A percentile compares a stretch with the other conserved stretches of the same genome.
Conservation (phyloP, 2,797 vertebrate genomes). For the Buceros bicornis region DNA sequence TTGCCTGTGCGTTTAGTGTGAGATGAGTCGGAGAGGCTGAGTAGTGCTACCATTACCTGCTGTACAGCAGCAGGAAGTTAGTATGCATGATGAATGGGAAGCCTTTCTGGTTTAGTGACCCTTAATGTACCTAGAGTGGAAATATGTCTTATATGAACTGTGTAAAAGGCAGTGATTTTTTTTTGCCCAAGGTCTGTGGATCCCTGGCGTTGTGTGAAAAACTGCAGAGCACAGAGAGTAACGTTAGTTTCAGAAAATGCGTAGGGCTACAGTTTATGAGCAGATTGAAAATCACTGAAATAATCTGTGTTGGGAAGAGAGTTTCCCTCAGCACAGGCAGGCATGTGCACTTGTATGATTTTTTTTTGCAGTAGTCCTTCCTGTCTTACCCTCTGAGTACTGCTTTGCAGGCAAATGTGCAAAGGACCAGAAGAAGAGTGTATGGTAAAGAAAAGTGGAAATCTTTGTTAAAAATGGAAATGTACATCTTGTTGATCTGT, state of each 20-base stretch:
- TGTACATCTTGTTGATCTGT: background rate
- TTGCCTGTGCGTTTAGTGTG: background rate
- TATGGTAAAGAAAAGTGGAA: background rate
- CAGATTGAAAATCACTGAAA: background rate
- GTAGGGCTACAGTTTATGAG: background rate
- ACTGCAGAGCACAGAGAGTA: background rate
- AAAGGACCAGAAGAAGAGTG: background rate
- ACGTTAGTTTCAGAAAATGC: background rate
- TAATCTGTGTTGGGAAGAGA: background rate
- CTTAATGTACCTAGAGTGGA: background rate
- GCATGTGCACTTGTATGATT: background rate
- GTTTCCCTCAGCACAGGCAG: background rate
- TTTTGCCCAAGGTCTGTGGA: background rate
- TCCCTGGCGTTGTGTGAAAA: background rate
- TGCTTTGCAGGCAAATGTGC: background rate
- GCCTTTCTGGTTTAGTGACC: background rate
- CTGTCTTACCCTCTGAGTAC: constrained; percentile 14
- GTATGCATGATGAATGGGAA: background rate
- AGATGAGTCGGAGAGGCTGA: background rate
- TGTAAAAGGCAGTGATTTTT: background rate
- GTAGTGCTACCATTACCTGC: background rate
- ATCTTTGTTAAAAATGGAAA: constrained; percentile 22
- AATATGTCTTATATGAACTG: background rate
- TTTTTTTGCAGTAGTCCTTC: background rate
- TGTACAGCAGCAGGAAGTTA: background rate